phyloP scores from a whole-genome alignment of 2,797 vertebrate genomes.

The Eurystomus glaucurus region DNA sequence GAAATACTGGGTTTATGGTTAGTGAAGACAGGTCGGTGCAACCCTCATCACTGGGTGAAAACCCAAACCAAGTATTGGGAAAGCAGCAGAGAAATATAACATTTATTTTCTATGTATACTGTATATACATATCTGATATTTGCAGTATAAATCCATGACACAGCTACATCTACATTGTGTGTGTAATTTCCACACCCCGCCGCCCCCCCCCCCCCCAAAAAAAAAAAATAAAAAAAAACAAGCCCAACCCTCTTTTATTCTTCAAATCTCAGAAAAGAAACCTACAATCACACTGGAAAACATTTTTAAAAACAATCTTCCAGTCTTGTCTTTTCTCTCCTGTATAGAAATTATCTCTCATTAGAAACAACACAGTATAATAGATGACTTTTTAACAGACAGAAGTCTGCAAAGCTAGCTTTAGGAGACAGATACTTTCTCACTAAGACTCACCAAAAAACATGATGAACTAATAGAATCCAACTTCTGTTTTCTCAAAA shows the following conservation, averaged over 20 bases:
- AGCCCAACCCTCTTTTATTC: neutral
- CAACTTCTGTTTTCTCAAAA: conserved; percentile 21
- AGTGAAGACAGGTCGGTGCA: neutral
- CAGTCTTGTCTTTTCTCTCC: neutral
- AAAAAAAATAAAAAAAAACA: too few relatives aligned
- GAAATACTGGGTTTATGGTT: neutral
- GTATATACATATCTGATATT: neutral
- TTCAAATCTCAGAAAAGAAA: neutral
- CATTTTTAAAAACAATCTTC: neutral
- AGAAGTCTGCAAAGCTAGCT: neutral
- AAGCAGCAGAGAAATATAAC: neutral
- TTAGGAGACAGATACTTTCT: conserved; percentile 2
- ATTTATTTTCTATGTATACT: neutral
- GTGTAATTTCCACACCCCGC: neutral
- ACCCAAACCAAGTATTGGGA: neutral
- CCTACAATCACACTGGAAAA: neutral
- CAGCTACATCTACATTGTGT: neutral
- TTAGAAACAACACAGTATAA: neutral
- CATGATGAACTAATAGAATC: neutral
- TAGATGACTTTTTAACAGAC: neutral
- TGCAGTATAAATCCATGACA: neutral
- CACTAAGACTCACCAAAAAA: neutral
- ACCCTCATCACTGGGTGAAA: neutral
- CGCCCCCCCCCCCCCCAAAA: neutral
- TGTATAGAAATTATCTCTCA: neutral